Percentiles rank a stretch among this genome's conserved stretches.
These are phyloP conservation scores for Paradoxurus hermaphroditus DNA, from an alignment of 2,113 vertebrate genomes.

Conservation along the genomic window DNA sequence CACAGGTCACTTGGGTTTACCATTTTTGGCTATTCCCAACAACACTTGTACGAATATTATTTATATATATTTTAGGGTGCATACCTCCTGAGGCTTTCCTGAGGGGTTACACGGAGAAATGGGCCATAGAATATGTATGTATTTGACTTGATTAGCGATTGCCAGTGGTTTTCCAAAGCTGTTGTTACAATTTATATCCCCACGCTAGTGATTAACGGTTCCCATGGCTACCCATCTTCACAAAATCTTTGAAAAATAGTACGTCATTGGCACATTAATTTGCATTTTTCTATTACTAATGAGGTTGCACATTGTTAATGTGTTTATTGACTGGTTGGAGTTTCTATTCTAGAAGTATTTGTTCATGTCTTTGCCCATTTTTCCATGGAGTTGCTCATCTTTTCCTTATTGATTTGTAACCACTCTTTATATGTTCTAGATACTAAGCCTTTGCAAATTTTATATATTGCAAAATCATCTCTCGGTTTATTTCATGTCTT, in stretches of 20 bases:
- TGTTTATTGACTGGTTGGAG: neutral
- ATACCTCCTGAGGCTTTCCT: neutral
- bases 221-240: neutral
- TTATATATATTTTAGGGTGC: neutral
- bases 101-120: neutral
- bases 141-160: neutral
- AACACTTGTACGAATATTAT: neutral
- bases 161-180: neutral
- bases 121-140: neutral
- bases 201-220: neutral
- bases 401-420: neutral
- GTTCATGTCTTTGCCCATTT: neutral
- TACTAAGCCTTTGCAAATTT: neutral
- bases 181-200: neutral
- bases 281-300: neutral
- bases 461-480: neutral
- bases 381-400: neutral
- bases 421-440: neutral
- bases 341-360: neutral
- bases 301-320: neutral
- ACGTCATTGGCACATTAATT: neutral
- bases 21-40: neutral
- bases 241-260: neutral
- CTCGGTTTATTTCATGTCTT: neutral
- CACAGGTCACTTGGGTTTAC: neutral